These are phyloP conservation scores for Alaudala cheleensis DNA, from an alignment of 2,113 vertebrate species.

Conservation along the genomic window DNA sequence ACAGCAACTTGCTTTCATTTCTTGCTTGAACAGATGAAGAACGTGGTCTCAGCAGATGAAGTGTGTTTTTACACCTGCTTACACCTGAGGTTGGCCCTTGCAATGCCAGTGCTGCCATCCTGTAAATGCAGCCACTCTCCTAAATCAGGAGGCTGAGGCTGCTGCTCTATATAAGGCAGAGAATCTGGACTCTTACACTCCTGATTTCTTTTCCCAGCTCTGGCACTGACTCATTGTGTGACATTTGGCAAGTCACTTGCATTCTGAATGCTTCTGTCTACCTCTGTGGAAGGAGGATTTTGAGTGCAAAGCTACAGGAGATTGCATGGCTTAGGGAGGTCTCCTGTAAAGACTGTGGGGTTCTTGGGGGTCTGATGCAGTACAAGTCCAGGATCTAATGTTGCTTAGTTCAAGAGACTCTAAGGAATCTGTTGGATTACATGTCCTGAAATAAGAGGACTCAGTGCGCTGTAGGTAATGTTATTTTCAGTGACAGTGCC, in stretches of 20 bases:
- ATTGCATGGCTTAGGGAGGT: neutral
- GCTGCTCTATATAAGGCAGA: conserved; percentile 14
- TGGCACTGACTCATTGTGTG: conserved; percentile 15
- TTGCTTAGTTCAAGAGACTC: neutral
- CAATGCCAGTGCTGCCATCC: neutral
- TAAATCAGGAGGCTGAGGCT: neutral
- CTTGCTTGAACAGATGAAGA: neutral
- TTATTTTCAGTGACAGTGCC: neutral
- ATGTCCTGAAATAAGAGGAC: neutral
- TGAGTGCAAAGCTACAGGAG: conserved; percentile 32
- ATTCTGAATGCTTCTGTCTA: conserved; percentile 16
- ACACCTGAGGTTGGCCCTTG: neutral
- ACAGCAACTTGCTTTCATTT: neutral
- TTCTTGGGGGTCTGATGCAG: neutral
- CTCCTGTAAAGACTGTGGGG: neutral
- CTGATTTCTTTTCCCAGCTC: conserved; percentile 29
- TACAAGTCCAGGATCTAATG: neutral
- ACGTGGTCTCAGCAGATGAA: neutral
- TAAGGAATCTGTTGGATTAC: neutral
- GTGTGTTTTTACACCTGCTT: neutral
- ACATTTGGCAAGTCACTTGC: conserved; percentile 30
- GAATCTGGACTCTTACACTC: neutral
- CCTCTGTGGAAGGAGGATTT: conserved; percentile 9
- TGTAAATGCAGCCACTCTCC: neutral
- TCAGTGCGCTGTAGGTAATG: neutral